Base-by-base conservation (phyloP, 2,888 invertebrate species). In the Periphyllus acericola region DNA sequence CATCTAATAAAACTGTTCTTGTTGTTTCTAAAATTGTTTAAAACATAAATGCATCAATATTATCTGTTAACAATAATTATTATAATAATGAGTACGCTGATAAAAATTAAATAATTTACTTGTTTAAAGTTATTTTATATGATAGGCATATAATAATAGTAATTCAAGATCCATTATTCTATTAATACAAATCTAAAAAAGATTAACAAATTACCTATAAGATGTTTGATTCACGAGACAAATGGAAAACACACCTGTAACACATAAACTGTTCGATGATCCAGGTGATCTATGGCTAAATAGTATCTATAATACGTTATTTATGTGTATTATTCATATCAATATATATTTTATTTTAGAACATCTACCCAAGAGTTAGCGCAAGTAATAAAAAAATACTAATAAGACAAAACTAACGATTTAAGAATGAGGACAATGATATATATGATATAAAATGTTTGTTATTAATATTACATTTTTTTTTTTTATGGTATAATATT, bases 381-480 rank as follows among this genome's bases (percentile, higher is more conserved):
- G 71, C 85, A 68, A 86, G 79, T 86, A 86, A 86, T 86, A 86
- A 79, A 86, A 86, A 83, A 79, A 74, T 79, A 79, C 85, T 86
- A 86, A 86, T 52, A 78, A 84, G 84, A 84, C 76, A 78, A 84
- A 68, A 78, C 84, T 84, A 84, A 84, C n/a, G 36, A 84, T 84
- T 78, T 55, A 79, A 79, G 78, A 78, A 68, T 52, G 71, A 71
- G 52, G 36, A 86, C 71, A 78, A 85, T 85, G 36, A 36, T 86
- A 79, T 79, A 52, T 46, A 71, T 79, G 78, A 74, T 83, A 83
- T 83, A 83, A 81, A 81, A n/a, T 81, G 19, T 83, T 83, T 72
- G 9, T 83, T 66, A 46, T 76, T 52, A 76, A 14, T 76, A 55
- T 32, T 79, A 79, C 36, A 74, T 40, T 74, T 36, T 36, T 55